Conservation (phyloP, 2,797 vertebrate genomes). For the Lepilemur ruficaudatus region DNA sequence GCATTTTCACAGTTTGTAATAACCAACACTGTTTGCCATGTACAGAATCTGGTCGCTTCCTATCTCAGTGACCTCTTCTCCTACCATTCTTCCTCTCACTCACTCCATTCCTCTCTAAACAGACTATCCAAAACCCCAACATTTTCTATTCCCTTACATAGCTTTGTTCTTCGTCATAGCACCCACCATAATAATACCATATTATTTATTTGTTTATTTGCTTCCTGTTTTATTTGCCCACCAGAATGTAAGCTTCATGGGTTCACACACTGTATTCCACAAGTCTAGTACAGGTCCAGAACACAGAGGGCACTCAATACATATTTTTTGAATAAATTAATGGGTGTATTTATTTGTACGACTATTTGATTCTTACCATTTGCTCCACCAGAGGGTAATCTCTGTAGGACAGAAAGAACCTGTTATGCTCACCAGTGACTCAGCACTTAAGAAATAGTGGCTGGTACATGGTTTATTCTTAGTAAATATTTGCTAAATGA, state of each 20-base stretch:
- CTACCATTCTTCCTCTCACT: not conserved
- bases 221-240: not conserved
- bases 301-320: not conserved
- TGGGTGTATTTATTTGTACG: not conserved
- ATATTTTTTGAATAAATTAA: not conserved
- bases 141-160: not conserved
- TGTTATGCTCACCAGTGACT: not conserved
- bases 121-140: not conserved
- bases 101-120: not conserved
- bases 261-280: not conserved
- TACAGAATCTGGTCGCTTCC: not conserved
- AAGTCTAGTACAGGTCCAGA: not conserved
- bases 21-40: not conserved
- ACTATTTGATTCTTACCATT: not conserved
- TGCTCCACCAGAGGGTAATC: not conserved
- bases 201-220: not conserved
- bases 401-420: not conserved
- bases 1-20: not conserved
- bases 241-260: not conserved
- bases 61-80: not conserved
- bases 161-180: not conserved
- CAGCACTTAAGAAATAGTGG: not conserved
- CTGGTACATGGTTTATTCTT: not conserved
- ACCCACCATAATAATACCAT: not conserved
- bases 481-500: conserved; percentile 35